These are phyloP conservation scores for Callyntrura sp. DNA, from an alignment of 2,888 invertebrate genomes.

Conservation along the genomic window DNA sequence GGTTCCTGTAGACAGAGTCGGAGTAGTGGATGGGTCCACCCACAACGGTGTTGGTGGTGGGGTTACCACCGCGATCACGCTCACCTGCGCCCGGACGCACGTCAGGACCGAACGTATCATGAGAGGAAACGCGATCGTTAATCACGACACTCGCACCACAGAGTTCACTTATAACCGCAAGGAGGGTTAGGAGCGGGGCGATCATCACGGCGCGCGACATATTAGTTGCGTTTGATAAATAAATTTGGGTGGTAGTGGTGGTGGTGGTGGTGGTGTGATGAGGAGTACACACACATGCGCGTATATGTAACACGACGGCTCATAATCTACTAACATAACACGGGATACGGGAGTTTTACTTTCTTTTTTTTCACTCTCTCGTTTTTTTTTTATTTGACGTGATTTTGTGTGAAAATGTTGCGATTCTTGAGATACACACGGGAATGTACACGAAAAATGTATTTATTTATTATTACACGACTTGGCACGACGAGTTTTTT, in stretches of 20 bases:
- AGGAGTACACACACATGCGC: background rate
- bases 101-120: background rate
- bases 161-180: background rate
- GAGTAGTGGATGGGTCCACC: constrained; percentile 33
- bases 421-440: background rate
- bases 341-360: background rate
- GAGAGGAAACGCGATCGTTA: too few relatives aligned
- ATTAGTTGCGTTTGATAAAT: background rate
- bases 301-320: background rate
- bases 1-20: constrained; percentile 66
- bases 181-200: background rate
- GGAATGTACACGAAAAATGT: too few relatives aligned
- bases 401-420: background rate
- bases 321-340: constrained; percentile 1
- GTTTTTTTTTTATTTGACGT: too few relatives aligned
- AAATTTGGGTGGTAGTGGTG: background rate
- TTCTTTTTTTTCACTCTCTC: too few relatives aligned
- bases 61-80: constrained; percentile 14
- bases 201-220: constrained; percentile 1
- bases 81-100: background rate
- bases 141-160: constrained; percentile 6
- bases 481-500: too few relatives aligned
- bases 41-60: too few relatives aligned
- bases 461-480: background rate
- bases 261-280: too few relatives aligned